phyloP scores from a whole-genome alignment of 1,140 invertebrate species.

The Bicyclus anynana region DNA sequence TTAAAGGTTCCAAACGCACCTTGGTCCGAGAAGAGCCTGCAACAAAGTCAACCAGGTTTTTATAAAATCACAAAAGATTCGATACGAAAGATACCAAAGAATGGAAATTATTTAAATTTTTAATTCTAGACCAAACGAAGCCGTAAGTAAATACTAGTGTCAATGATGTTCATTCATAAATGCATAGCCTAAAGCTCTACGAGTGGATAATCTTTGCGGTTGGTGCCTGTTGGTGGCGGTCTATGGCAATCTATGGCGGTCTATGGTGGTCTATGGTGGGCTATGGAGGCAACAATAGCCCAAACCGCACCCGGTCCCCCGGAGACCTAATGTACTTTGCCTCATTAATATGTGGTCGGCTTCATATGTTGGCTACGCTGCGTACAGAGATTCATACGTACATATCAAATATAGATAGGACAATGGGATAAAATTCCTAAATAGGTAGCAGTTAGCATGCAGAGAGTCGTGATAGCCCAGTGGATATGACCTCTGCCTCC shows the following conservation, averaged over 20 bases:
- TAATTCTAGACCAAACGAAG: no score
- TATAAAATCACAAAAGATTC: no score
- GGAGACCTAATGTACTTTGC: constrained; percentile 10
- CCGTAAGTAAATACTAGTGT: no score
- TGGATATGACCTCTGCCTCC: no score
- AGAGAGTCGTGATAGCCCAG: no score
- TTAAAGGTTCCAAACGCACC: no score
- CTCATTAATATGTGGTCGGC: constrained; percentile 26
- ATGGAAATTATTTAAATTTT: no score
- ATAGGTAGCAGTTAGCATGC: no score
- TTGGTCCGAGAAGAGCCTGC: no score
- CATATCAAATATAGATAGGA: background rate
- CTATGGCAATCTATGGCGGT: background rate
- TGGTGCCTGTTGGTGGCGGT: background rate
- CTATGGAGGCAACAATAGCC: constrained; percentile 10
- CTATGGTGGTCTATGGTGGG: background rate
- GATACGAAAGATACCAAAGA: no score
- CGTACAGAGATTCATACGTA: background rate
- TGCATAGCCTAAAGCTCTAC: background rate
- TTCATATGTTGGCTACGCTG: constrained; percentile 16
- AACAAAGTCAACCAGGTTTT: no score
- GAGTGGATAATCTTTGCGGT: constrained; percentile 2
- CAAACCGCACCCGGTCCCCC: constrained; percentile 7
- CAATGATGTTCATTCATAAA: background rate
- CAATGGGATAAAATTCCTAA: background rate